Percentiles rank a stretch among this genome's conserved stretches.
These are phyloP conservation scores for Solea solea DNA, from an alignment of 2,113 vertebrate species.

Conservation along the genomic window DNA sequence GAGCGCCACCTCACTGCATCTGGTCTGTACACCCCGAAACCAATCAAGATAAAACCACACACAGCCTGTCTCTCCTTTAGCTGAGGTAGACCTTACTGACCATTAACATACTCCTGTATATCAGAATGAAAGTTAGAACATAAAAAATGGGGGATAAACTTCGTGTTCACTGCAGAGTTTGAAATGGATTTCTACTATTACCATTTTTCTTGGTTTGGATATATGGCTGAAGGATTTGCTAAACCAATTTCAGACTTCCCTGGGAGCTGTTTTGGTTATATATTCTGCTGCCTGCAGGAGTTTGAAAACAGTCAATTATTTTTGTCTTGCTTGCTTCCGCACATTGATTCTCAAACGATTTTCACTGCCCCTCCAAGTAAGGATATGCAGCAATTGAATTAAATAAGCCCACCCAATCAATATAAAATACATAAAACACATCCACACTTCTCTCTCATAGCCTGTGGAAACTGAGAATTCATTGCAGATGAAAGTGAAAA, in stretches of 20 bases:
- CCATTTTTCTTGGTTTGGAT: constrained; percentile 64
- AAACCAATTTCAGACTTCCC: constrained; percentile 75
- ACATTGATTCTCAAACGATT: constrained; percentile 82
- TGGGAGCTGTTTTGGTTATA: constrained; percentile 78
- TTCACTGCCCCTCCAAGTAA: constrained; percentile 75
- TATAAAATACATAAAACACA: constrained; percentile 73
- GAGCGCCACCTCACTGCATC: constrained; percentile 90
- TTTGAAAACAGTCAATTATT: constrained; percentile 85
- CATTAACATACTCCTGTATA: constrained; percentile 51
- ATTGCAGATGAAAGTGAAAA: constrained; percentile 69
- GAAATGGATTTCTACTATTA: constrained; percentile 68
- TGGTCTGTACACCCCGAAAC: constrained; percentile 86
- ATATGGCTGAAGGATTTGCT: constrained; percentile 64
- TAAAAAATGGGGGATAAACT: constrained; percentile 53
- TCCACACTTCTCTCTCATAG: constrained; percentile 63
- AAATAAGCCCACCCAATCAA: constrained; percentile 78
- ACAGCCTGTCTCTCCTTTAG: constrained; percentile 21
- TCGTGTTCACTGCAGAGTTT: constrained; percentile 49
- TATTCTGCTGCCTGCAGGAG: constrained; percentile 79
- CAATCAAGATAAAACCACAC: constrained; percentile 63
- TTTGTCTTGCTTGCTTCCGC: constrained; percentile 81
- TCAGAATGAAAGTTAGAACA: constrained; percentile 35
- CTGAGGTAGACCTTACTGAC: constrained; percentile 36
- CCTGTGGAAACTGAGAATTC: constrained; percentile 67
- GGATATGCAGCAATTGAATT: constrained; percentile 81